Evolutionary conservation across 2,797 vertebrate species (phyloP).

Genomic region (Triplophysa bombifrons): DNA sequence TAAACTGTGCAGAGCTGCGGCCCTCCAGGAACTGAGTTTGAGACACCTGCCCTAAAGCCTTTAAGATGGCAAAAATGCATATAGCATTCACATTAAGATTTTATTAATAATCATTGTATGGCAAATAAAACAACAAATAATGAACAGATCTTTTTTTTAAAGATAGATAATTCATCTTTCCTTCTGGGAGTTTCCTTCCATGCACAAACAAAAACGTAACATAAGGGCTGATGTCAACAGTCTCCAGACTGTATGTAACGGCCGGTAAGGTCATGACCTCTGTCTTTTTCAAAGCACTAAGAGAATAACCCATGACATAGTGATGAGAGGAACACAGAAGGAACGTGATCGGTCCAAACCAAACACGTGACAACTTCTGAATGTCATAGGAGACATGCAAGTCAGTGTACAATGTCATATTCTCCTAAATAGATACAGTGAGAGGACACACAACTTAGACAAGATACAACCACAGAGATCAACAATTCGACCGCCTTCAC

Average conservation of each 20-base stretch:
- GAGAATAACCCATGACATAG: background rate
- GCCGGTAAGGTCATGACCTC: conserved; percentile 59
- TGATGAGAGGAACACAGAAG: conserved; percentile 23
- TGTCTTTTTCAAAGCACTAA: conserved; percentile 49
- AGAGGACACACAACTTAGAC: conserved; percentile 7
- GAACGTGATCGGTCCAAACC: conserved; percentile 1
- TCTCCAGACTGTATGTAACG: conserved; percentile 58
- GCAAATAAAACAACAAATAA: background rate
- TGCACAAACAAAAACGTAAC: background rate
- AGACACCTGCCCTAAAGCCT: too few species aligned
- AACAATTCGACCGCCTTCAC: background rate
- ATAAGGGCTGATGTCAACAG: conserved; percentile 15
- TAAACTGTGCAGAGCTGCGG: too few species aligned
- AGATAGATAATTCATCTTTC: background rate
- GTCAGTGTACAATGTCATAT: background rate
- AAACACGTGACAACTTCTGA: conserved; percentile 25
- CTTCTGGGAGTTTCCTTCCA: background rate
- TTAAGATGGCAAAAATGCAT: background rate
- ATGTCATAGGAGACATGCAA: conserved; percentile 33
- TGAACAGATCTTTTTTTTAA: too few species aligned
- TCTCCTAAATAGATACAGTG: background rate
- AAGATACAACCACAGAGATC: conserved; percentile 15
- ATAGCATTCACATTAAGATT: background rate
- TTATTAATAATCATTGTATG: background rate
- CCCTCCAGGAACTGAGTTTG: too few species aligned